phyloP scores from a whole-genome alignment of 2,797 vertebrate species.

The Galago senegalensis region DNA sequence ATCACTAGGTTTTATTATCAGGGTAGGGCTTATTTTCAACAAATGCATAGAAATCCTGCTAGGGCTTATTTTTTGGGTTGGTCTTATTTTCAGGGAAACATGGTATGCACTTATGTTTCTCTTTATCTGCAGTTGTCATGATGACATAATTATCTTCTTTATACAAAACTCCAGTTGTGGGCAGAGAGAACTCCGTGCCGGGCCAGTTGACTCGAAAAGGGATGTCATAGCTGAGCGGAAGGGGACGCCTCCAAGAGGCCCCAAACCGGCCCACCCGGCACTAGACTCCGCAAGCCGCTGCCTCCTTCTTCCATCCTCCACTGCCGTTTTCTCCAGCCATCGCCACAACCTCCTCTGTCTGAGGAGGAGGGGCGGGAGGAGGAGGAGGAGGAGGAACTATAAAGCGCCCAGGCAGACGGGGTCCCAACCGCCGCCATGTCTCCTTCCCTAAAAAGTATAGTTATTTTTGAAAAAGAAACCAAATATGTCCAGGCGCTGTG shows the following conservation, averaged over 20 bases:
- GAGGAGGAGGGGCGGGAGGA: conserved; percentile 52
- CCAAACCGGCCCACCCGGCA: conserved; percentile 72
- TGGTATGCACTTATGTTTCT: conserved; percentile 97
- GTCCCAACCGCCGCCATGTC: conserved; percentile 87
- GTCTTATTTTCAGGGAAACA: too few species aligned
- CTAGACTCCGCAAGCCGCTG: conserved; percentile 69
- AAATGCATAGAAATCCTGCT: too few species aligned
- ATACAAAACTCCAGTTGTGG: conserved; percentile 94
- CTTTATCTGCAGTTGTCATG: conserved; percentile 97
- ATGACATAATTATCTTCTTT: conserved; percentile 98
- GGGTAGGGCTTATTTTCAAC: too few species aligned
- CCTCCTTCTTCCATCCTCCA: conserved; percentile 83
- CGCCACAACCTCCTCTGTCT: conserved; percentile 64
- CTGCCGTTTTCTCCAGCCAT: conserved; percentile 72
- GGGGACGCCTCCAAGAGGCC: conserved; percentile 83
- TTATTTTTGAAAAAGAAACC: neutral
- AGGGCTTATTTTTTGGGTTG: too few species aligned
- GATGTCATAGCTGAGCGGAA: conserved; percentile 92
- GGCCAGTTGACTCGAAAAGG: conserved; percentile 98
- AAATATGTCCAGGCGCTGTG: too few species aligned
- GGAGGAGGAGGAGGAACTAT: conserved; percentile 77
- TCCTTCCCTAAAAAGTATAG: conserved; percentile 80
- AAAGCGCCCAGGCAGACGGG: neutral
- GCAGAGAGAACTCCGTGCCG: conserved; percentile 93
- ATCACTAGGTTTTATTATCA: too few species aligned